Evolutionary conservation across 2,113 vertebrate species (phyloP).

Genomic region (Podiceps cristatus): DNA sequence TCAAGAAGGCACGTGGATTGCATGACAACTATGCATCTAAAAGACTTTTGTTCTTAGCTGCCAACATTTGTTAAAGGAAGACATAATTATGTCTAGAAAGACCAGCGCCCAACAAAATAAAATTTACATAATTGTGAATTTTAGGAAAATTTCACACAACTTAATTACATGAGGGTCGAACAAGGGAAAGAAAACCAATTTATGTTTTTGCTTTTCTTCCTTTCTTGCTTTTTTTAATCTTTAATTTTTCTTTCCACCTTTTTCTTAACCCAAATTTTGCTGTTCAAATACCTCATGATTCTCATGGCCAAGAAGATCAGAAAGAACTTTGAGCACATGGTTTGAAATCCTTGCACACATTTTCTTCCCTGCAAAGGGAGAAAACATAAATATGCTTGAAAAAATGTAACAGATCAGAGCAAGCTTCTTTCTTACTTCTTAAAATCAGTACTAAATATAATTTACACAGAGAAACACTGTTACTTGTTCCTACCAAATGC

Average conservation of each 20-base stretch:
- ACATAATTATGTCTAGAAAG: not conserved
- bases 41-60: not conserved
- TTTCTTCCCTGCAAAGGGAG: slow-evolving; percentile 84
- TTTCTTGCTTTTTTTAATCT: not conserved
- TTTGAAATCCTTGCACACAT: slow-evolving; percentile 87
- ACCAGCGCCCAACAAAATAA: not conserved
- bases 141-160: not conserved
- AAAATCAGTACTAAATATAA: not conserved
- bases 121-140: not conserved
- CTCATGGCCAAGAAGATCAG: slow-evolving; percentile 93
- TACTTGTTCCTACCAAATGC: not conserved
- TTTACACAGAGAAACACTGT: not conserved
- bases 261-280: not conserved
- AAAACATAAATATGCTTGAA: not conserved
- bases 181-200: not conserved
- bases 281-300: slow-evolving; percentile 87
- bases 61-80: not conserved
- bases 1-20: not conserved
- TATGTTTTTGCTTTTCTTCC: not conserved
- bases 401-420: not conserved
- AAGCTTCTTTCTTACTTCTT: not conserved
- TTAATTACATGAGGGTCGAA: not conserved
- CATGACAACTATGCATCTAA: not conserved
- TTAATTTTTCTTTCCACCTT: not conserved
- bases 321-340: slow-evolving; percentile 89